Conservation (phyloP, 2,113 vertebrate genomes). For the Paratilapia polleni region DNA sequence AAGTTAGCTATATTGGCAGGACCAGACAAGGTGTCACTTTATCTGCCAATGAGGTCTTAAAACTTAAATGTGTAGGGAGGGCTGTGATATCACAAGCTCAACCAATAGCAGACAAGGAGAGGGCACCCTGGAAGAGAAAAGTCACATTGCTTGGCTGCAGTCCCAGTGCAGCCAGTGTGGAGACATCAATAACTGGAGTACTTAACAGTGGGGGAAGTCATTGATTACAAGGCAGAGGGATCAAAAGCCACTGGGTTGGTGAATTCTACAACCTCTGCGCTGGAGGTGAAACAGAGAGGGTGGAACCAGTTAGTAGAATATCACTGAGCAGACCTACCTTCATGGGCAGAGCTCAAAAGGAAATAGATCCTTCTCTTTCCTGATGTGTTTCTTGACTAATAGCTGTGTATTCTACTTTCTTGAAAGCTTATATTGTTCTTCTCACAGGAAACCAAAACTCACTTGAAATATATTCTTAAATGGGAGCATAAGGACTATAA, state of each 20-base stretch:
- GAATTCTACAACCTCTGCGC: constrained; percentile 47
- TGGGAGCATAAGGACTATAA: neutral
- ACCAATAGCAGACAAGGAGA: constrained; percentile 72
- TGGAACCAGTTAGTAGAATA: constrained; percentile 43
- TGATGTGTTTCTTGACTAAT: constrained; percentile 46
- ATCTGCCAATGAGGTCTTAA: constrained; percentile 33
- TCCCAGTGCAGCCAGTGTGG: constrained; percentile 66
- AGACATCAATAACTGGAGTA: constrained; percentile 75
- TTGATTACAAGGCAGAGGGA: constrained; percentile 70
- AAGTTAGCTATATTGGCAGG: constrained; percentile 17
- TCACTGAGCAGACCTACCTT: constrained; percentile 50
- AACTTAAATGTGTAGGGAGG: constrained; percentile 29
- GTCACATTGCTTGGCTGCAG: constrained; percentile 64
- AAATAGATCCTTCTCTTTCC: constrained; percentile 38
- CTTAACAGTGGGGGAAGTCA: constrained; percentile 61
- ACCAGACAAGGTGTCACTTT: constrained; percentile 27
- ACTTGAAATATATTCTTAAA: constrained; percentile 9
- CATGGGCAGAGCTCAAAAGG: constrained; percentile 37
- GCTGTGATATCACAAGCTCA: constrained; percentile 34
- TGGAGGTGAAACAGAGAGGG: constrained; percentile 56
- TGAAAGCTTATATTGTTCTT: constrained; percentile 47
- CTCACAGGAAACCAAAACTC: constrained; percentile 21
- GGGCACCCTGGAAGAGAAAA: constrained; percentile 67
- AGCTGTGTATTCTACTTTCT: constrained; percentile 34
- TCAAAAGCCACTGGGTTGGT: constrained; percentile 55